Evolutionary conservation across 2,888 invertebrate genomes (phyloP).

Genomic region (Tenthredo distinguenda): DNA sequence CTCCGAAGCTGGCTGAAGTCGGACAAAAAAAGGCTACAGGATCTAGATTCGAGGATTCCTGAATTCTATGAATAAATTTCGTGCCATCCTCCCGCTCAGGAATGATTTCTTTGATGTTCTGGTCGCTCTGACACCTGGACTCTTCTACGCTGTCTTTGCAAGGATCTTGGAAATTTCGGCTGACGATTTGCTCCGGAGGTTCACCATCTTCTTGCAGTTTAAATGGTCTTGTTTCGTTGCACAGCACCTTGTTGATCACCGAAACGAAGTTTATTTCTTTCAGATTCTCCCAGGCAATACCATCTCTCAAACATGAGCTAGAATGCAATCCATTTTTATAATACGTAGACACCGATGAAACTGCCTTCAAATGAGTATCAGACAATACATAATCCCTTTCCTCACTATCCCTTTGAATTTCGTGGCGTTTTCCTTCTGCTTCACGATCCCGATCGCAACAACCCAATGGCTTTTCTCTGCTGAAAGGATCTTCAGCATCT

Average conservation of each 20-base stretch:
- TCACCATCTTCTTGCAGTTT: background rate
- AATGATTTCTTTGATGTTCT: background rate
- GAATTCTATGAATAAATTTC: background rate
- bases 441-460: slow-evolving; percentile 29
- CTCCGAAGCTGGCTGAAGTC: slow-evolving; percentile 34
- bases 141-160: background rate
- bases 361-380: background rate
- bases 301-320: background rate
- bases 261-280: slow-evolving; percentile 43
- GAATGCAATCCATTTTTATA: background rate
- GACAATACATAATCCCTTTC: background rate
- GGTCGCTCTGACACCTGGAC: background rate
- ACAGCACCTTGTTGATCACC: slow-evolving; percentile 10
- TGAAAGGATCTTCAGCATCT: background rate
- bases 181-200: background rate
- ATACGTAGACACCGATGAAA: slow-evolving; percentile 3
- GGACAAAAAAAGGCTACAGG: background rate
- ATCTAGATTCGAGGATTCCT: background rate
- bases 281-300: slow-evolving; percentile 37
- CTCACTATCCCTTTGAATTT: background rate
- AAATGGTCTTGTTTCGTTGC: background rate
- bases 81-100: slow-evolving; percentile 36
- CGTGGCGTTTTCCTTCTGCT: background rate
- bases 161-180: background rate
- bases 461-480: background rate